Evolutionary conservation across 2,113 vertebrate species (phyloP), one percentile per base, ranked within the genome.

Genomic region (Saccopteryx bilineata): DNA sequence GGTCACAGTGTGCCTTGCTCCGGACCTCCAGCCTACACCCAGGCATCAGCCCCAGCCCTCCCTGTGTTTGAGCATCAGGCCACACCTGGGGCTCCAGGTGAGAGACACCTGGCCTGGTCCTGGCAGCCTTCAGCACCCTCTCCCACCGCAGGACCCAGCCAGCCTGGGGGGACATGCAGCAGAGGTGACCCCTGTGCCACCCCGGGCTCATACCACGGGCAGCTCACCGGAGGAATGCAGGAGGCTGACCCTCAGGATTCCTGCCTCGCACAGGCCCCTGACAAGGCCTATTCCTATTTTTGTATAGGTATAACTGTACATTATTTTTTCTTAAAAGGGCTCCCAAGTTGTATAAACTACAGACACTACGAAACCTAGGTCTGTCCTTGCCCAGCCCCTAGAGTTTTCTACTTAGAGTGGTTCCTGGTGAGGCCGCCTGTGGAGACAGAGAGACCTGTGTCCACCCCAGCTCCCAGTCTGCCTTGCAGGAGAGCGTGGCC

Each of bases 151-250:
- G 76, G 11, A 50, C 50, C 11, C 9, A 11, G 69, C 63, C 71
- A 46, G 72, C 61, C 68, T 3, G 46, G 28, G 46, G 72, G 65
- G 39, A 10, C 23, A 23, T 5, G 1, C 46, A 31, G 61, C 23
- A 10, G 56, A 48, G 39, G 81, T 0, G 46, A 54, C 26, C 72
- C 23, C 21, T 6, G n/a, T 0, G 0, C 14, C 61, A 8, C 17
- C n/a, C 46, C 2, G 1, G 33, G 58, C 52, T 60, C 18, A 52
- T 1, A 12, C 65, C 39, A 60, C 23, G 4, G 5, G 19, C 61
- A 8, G 61, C 75, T 39, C 12, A 7, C 15, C 0, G 7, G 21
- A 9, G 33, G 65, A 19, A 26, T 33, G 39, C 79, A 4, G 52
- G 48, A n/a, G 28, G 52, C 54, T 6, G 19, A 82, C 28, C 54